Conservation (phyloP, 2,113 vertebrate species). For the Riparia riparia region DNA sequence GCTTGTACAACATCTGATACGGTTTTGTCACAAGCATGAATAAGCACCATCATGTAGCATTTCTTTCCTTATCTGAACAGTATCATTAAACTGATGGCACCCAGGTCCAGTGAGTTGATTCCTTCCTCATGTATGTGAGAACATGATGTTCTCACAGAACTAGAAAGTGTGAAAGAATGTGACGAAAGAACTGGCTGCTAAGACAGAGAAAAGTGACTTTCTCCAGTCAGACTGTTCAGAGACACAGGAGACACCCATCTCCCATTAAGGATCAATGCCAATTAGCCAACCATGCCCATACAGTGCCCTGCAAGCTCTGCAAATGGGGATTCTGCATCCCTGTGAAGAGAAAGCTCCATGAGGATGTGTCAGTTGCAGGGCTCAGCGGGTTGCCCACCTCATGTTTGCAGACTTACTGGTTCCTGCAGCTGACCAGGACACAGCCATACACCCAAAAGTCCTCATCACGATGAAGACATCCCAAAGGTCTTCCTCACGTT, state of each 20-base stretch:
- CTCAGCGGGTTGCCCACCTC: not conserved
- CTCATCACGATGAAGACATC: not conserved
- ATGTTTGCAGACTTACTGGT: not conserved
- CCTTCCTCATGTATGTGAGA: not conserved
- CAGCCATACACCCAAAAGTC: not conserved
- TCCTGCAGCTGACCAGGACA: not conserved
- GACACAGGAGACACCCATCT: rapidly evolving
- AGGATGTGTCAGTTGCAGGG: not conserved
- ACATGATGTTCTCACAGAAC: not conserved
- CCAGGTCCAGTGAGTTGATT: not conserved
- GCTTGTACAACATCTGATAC: not conserved
- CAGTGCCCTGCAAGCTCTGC: not conserved
- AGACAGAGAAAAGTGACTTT: not conserved
- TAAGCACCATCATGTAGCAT: not conserved
- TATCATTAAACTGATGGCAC: not conserved
- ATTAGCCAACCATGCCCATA: not conserved
- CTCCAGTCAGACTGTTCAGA: not conserved
- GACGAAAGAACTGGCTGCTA: not conserved
- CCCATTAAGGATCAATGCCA: not conserved
- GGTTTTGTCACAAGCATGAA: not conserved
- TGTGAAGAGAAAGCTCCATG: not conserved
- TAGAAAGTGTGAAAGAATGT: not conserved
- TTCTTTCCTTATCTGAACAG: not conserved
- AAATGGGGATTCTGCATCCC: not conserved
- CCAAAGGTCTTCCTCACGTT: not conserved